phyloP scores from a whole-genome alignment of 2,113 vertebrate genomes.

The Brienomyrus brachyistius region DNA sequence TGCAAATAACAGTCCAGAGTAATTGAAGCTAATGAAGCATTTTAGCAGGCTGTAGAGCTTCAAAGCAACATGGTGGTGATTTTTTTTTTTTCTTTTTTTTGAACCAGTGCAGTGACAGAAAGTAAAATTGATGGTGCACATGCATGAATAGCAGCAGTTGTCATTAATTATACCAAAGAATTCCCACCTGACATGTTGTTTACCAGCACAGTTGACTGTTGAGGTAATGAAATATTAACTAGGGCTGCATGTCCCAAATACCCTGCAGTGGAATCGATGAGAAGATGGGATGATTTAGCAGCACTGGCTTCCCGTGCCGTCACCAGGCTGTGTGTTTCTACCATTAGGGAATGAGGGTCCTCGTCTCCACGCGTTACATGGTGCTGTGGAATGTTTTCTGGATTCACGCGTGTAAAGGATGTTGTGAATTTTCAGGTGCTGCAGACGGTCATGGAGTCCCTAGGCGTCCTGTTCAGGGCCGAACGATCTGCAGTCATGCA shows the following conservation, averaged over 20 bases:
- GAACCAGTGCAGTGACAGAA: neutral
- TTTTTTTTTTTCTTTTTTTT: neutral
- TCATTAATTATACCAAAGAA: conserved; percentile 18
- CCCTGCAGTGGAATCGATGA: neutral
- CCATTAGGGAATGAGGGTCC: neutral
- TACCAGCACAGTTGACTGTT: conserved; percentile 16
- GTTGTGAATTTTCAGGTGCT: neutral
- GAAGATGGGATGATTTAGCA: neutral
- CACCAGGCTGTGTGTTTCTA: neutral
- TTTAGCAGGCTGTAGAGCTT: neutral
- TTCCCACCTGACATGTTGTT: conserved; percentile 19
- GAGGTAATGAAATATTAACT: conserved; percentile 22
- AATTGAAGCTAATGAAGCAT: neutral
- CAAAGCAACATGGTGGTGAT: too few species aligned
- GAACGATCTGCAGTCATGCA: neutral
- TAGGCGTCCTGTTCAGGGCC: neutral
- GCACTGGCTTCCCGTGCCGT: neutral
- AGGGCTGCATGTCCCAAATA: conserved; percentile 3
- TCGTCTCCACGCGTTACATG: neutral
- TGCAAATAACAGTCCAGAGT: neutral
- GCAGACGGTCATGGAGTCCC: neutral
- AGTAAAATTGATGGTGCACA: neutral
- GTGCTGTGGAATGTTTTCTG: neutral
- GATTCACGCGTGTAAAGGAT: neutral
- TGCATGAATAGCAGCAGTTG: neutral